phyloP scores from a whole-genome alignment of 1,140 invertebrate species.

The Idris sp. region DNA sequence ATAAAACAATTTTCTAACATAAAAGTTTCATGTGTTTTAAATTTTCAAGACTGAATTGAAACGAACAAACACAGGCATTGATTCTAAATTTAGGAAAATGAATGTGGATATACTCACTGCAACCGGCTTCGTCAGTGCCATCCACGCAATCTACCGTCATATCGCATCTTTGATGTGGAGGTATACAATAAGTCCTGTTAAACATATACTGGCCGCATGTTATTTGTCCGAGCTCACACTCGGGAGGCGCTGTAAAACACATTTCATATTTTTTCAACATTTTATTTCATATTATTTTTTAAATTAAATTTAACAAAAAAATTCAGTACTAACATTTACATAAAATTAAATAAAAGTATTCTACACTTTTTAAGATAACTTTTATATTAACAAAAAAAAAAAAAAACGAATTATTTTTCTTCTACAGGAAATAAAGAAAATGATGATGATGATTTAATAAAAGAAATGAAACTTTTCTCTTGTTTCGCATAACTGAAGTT shows the following conservation, averaged over 20 bases:
- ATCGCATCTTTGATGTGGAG: slow-evolving; percentile 93
- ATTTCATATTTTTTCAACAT: background rate
- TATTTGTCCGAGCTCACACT: slow-evolving; percentile 90
- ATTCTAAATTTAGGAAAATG: slow-evolving; percentile 17
- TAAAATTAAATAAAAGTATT: too few relatives aligned
- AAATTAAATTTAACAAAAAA: too few relatives aligned
- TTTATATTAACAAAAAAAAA: too few relatives aligned
- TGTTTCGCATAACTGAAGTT: background rate
- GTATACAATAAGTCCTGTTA: slow-evolving; percentile 96
- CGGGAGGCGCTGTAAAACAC: slow-evolving; percentile 86
- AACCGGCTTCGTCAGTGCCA: slow-evolving; percentile 94
- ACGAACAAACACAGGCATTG: slow-evolving; percentile 16
- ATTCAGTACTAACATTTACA: too few relatives aligned
- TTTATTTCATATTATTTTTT: background rate
- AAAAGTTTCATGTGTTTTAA: slow-evolving; percentile 30
- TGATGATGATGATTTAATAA: too few relatives aligned
- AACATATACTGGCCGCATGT: slow-evolving; percentile 94
- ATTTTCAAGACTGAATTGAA: slow-evolving; percentile 21
- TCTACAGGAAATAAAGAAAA: too few relatives aligned
- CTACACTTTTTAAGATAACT: too few relatives aligned
- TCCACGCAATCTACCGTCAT: slow-evolving; percentile 95
- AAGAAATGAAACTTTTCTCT: too few relatives aligned
- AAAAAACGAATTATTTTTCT: too few relatives aligned
- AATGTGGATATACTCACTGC: slow-evolving; percentile 89
- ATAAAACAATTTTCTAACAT: too few relatives aligned